Evolutionary conservation across 2,113 vertebrate genomes (phyloP).

Genomic region (Odocoileus virginianus): DNA sequence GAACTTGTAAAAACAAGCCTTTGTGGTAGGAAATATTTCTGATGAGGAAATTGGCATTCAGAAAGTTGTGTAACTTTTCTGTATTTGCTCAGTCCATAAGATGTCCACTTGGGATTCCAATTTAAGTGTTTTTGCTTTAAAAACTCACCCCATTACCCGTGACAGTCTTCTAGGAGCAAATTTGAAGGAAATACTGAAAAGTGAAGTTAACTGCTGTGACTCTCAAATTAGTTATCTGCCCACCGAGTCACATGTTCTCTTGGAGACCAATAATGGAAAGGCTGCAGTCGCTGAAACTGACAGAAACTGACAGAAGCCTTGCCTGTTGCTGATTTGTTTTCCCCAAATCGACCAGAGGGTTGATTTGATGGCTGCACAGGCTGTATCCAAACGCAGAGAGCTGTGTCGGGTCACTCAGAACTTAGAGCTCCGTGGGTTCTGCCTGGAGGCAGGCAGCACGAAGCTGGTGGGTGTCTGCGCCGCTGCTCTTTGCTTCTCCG

Average conservation of each 20-base stretch:
- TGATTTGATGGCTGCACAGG: not conserved
- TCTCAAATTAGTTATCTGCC: not conserved
- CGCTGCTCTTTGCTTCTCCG: not conserved
- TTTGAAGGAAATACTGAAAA: constrained; percentile 10
- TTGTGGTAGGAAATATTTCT: not conserved
- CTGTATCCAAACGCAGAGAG: not conserved
- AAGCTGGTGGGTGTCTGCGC: not conserved
- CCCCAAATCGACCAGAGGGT: not conserved
- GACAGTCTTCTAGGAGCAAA: not conserved
- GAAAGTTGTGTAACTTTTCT: not conserved
- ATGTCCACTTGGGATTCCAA: not conserved
- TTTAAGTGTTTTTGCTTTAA: not conserved
- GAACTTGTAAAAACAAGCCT: not conserved
- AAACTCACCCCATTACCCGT: not conserved
- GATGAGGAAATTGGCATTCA: not conserved
- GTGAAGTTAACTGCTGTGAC: not conserved
- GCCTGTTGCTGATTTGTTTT: constrained; percentile 31
- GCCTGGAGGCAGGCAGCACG: not conserved
- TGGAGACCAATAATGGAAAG: not conserved
- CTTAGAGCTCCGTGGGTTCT: not conserved
- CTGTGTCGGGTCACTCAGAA: not conserved
- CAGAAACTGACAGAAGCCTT: not conserved
- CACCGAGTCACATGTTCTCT: not conserved
- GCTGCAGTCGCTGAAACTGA: not conserved
- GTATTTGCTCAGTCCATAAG: not conserved